These are phyloP conservation scores for Ctenochaetus hawaiiensis DNA, from an alignment of 2,797 vertebrate species.

Conservation along the genomic window DNA sequence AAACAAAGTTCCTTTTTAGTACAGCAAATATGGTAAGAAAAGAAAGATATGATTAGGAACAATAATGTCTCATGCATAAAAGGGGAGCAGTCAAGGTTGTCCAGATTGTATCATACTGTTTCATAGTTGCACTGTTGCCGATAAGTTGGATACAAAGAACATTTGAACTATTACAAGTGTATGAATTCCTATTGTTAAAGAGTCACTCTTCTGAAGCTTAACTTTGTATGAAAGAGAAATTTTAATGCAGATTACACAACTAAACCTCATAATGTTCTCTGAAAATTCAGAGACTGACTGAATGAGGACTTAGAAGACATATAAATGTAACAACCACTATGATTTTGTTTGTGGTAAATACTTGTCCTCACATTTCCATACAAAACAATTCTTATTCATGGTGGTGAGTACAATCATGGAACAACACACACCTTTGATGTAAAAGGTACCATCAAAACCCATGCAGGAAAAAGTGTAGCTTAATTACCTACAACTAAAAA, in stretches of 20 bases:
- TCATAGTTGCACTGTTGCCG: neutral
- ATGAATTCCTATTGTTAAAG: neutral
- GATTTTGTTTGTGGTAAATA: slow-evolving; percentile 1
- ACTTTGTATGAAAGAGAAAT: slow-evolving; percentile 4
- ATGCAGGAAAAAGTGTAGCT: slow-evolving; percentile 26
- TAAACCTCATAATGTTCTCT: slow-evolving; percentile 19
- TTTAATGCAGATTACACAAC: slow-evolving; percentile 5
- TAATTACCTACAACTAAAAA: slow-evolving; percentile 59
- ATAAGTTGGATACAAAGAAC: neutral
- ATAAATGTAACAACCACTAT: neutral
- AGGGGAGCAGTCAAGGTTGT: neutral
- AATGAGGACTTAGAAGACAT: slow-evolving; percentile 5
- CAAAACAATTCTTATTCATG: neutral
- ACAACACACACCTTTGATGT: slow-evolving; percentile 50
- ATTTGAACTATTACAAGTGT: neutral
- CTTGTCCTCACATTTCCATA: neutral
- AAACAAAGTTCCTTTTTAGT: neutral
- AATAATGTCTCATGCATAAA: neutral
- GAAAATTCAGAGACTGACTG: slow-evolving; percentile 6
- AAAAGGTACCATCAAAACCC: slow-evolving; percentile 27
- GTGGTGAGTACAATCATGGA: slow-evolving; percentile 23
- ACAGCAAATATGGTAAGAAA: neutral
- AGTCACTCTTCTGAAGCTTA: neutral
- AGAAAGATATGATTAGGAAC: neutral
- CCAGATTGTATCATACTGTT: no score